A percentile compares a stretch with the other conserved stretches of the same genome.
Evolutionary conservation across 37 sponge, comb jelly and placozoan genomes (phyloP).

Genomic region (Diacarnus erythraeanus): DNA sequence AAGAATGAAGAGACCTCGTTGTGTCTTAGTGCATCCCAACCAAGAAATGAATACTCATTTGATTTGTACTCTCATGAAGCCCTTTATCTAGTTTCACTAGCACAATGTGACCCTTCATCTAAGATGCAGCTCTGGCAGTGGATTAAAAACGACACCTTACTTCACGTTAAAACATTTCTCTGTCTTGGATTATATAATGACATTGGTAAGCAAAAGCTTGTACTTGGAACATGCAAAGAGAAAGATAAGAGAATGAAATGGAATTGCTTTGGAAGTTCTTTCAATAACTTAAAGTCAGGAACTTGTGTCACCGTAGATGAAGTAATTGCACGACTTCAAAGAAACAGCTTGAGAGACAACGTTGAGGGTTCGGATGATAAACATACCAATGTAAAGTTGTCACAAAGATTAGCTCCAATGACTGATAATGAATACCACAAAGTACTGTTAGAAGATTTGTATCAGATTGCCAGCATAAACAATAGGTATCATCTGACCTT

Average conservation of each 20-base stretch:
- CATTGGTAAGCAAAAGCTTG: not conserved
- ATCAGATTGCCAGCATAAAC: not conserved
- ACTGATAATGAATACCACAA: not conserved
- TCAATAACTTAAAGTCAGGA: conserved; percentile 2
- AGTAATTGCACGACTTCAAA: too few species aligned
- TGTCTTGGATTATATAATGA: conserved; percentile 3
- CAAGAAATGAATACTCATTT: not conserved
- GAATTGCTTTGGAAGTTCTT: conserved; percentile 24
- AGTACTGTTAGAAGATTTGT: not conserved
- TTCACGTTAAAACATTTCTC: conserved; percentile 8
- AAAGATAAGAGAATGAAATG: conserved; percentile 1
- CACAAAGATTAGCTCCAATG: not conserved
- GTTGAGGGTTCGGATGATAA: too few species aligned
- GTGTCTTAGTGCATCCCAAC: not conserved
- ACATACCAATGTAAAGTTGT: not conserved
- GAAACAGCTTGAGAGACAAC: not conserved
- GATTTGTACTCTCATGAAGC: not conserved
- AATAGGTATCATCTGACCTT: not conserved
- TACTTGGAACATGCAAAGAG: not conserved
- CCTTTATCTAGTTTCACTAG: not conserved
- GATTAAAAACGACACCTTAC: conserved; percentile 19
- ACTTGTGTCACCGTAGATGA: not conserved
- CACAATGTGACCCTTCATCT: conserved; percentile 1
- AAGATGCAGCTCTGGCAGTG: conserved; percentile 33
- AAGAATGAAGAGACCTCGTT: not conserved